phyloP scores from a whole-genome alignment of 1,140 invertebrate species.

The Drosophila malerkotliana region DNA sequence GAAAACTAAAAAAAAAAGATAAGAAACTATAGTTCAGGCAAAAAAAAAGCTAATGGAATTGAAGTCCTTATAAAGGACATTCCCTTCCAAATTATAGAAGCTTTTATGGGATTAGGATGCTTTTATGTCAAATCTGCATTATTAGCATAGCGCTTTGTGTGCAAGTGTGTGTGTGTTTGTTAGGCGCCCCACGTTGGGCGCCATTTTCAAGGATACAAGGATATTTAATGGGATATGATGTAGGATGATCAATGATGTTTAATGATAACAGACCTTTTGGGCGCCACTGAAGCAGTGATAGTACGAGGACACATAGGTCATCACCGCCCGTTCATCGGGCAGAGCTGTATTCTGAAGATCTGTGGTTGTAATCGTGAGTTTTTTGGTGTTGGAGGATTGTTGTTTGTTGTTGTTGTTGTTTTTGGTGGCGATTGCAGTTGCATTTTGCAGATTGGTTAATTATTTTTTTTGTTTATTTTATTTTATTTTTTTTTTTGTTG shows the following conservation, averaged over 20 bases:
- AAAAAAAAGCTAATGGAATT: not conserved
- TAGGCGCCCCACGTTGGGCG: no score
- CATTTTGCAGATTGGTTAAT: constrained; percentile 44
- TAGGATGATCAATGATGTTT: not conserved
- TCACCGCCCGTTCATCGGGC: constrained; percentile 99
- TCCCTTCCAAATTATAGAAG: constrained; percentile 20
- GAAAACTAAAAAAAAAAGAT: constrained; percentile 4
- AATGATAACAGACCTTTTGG: constrained; percentile 93
- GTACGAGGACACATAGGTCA: constrained; percentile 99
- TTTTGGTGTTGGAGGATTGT: constrained; percentile 27
- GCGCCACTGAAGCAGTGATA: constrained; percentile 99
- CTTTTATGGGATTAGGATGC: constrained; percentile 26
- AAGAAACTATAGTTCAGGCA: not conserved
- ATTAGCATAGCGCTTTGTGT: constrained; percentile 24
- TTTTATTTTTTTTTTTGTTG: constrained; percentile 47
- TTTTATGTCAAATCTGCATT: constrained; percentile 14
- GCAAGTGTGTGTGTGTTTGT: not conserved
- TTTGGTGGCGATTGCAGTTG: constrained; percentile 52
- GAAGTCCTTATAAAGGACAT: constrained; percentile 1
- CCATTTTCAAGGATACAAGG: not conserved
- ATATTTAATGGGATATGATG: not conserved
- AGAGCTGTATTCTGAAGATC: constrained; percentile 99
- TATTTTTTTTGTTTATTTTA: constrained; percentile 47
- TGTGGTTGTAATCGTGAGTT: constrained; percentile 84
- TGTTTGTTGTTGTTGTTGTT: constrained; percentile 52